Conservation (phyloP, 1,140 invertebrate species). For the Caenorhabditis latens region DNA sequence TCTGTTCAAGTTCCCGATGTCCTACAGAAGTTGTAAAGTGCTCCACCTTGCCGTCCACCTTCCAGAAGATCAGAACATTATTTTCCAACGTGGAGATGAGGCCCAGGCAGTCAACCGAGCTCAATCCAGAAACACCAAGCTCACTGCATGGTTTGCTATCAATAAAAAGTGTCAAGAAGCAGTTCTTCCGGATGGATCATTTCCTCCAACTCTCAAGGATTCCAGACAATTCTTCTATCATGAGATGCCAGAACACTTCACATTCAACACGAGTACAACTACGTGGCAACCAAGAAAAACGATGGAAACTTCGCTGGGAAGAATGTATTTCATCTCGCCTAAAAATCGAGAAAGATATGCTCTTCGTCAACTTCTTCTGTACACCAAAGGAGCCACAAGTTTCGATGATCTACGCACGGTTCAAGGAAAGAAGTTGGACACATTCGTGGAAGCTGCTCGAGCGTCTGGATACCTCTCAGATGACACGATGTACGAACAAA, state of each 20-base stretch:
- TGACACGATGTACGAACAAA: not conserved
- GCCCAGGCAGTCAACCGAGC: not conserved
- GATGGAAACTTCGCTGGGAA: not conserved
- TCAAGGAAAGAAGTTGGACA: not conserved
- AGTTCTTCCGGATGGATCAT: not conserved
- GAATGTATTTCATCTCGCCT: not conserved
- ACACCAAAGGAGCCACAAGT: constrained; percentile 1
- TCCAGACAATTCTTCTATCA: not conserved
- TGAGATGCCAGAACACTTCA: constrained; percentile 52
- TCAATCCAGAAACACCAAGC: not conserved
- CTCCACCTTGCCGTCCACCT: too few species aligned
- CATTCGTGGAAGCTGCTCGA: not conserved
- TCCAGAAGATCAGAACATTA: not conserved
- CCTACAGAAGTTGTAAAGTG: too few species aligned
- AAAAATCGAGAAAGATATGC: not conserved
- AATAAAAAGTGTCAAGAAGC: not conserved
- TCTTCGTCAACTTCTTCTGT: constrained; percentile 15
- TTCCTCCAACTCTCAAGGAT: not conserved
- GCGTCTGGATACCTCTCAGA: not conserved
- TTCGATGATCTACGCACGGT: not conserved
- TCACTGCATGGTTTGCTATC: constrained; percentile 22
- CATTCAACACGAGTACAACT: not conserved
- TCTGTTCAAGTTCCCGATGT: too few species aligned
- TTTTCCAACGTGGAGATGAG: constrained; percentile 8
- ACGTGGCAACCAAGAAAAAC: not conserved